A percentile compares a stretch with the other conserved stretches of the same genome.
Conservation (phyloP, 37 sponge, comb jelly and placozoan species). For the Tethya wilhelma region DNA sequence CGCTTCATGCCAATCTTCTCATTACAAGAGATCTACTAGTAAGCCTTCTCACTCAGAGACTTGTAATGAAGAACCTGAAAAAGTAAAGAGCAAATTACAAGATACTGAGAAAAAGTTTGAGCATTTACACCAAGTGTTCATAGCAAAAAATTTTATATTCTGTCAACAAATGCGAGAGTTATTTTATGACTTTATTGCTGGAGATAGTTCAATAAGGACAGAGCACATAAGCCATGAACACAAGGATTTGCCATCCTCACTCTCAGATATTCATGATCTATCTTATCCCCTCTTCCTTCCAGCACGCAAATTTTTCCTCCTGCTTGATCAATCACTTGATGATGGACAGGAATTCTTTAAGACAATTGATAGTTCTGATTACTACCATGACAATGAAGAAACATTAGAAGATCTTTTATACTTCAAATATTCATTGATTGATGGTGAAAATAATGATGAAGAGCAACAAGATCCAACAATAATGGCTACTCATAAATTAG, state of each 20-base stretch:
- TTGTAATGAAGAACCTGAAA: too few species aligned
- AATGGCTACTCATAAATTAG: too few species aligned
- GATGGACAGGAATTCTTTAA: conserved; percentile 49
- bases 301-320: conserved; percentile 58
- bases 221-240: conserved; percentile 19
- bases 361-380: conserved; percentile 42
- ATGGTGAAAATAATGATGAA: conserved; percentile 16
- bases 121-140: conserved; percentile 80
- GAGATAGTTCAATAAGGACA: not conserved
- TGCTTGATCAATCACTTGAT: conserved; percentile 67
- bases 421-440: not conserved
- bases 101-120: too few species aligned
- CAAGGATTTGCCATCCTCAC: not conserved
- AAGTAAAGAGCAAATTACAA: too few species aligned
- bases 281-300: conserved; percentile 75
- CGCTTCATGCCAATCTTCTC: too few species aligned
- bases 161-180: conserved; percentile 55
- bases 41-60: too few species aligned
- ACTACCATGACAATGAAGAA: conserved; percentile 27
- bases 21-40: too few species aligned
- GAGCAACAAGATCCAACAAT: conserved; percentile 13
- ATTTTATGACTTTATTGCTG: conserved; percentile 56
- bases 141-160: conserved; percentile 78
- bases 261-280: conserved; percentile 31
- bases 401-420: conserved; percentile 21